phyloP scores from a whole-genome alignment of 2,797 vertebrate genomes.

The Holocentrus rufus region DNA sequence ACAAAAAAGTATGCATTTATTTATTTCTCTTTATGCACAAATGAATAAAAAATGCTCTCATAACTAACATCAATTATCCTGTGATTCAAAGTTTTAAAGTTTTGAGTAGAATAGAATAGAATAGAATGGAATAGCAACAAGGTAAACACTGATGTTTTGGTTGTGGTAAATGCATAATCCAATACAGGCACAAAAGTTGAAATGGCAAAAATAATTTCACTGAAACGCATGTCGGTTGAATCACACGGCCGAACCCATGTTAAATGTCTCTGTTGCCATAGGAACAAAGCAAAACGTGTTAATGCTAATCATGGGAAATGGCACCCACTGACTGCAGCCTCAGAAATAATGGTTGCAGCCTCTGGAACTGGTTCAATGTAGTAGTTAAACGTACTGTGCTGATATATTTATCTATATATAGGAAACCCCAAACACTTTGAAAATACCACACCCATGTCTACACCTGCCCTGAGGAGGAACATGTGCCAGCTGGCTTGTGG shows the following conservation, averaged over 20 bases:
- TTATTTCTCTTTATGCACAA: no score
- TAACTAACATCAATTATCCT: no score
- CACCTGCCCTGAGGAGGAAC: not conserved
- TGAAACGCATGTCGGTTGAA: no score
- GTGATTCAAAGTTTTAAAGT: no score
- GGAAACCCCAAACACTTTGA: not conserved
- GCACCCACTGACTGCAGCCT: not conserved
- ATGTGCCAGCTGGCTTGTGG: constrained; percentile 5
- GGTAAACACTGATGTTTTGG: not conserved
- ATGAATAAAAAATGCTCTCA: no score
- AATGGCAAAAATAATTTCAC: no score
- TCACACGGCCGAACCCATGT: no score
- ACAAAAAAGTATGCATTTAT: no score
- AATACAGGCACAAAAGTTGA: no score
- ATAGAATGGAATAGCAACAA: not conserved
- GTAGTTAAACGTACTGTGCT: not conserved
- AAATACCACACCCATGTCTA: constrained; percentile 48
- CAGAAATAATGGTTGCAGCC: not conserved
- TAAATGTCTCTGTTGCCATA: not conserved
- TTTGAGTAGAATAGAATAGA: no score
- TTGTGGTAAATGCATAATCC: no score
- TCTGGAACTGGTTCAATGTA: not conserved
- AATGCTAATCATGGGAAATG: not conserved
- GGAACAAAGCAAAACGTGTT: not conserved
- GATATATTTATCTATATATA: not conserved